Evolutionary conservation across 2,888 invertebrate genomes (phyloP), one percentile per base, ranked within the genome.

Genomic region (Watsonalla binaria): DNA sequence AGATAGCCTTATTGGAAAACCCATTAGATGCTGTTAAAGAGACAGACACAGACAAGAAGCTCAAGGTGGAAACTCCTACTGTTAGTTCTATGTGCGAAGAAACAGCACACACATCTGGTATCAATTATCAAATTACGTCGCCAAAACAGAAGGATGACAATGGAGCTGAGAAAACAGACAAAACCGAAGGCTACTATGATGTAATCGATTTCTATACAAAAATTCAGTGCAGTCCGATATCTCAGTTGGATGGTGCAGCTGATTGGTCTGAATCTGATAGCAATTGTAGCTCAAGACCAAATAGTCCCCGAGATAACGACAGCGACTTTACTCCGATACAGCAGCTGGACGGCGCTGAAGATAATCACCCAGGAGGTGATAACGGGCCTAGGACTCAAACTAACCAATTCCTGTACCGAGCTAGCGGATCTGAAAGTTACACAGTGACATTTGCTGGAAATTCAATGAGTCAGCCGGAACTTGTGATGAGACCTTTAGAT

Each of bases 261-360:
- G 95, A 95, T 70, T 92, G 94, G 90, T 92, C 94, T 15, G 92
- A 93, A 50, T 92, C 88, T 8, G 91, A 89, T 63, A 90, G 86
- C 60, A 90, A 84, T 46, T 90, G 89, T 51, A 90, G 91, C 56
- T 89, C 89, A 0, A 82, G 87, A 52, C 90, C 90, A 5, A 77
- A 75, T 37, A 91, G 91, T 62, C 91, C 91, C 2, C 76, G 78
- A 51, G 80, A 82, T 9, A 66, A 65, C 55, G 84, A 86, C 50
- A 65, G 68, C 35, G 80, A 84, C 52, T 91, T 91, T 62, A 78
- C 86, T 11, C 90, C 88, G 50, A 93, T 95, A 60, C 92, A 93
- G 62, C 94, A 95, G 77, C 80, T 94, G 52, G 95, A 94, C 75
- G 95, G 95, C 11, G 93, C 94, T 4, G 93, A 94, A 62, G 95